A percentile compares a stretch with the other conserved stretches of the same genome.
These are phyloP conservation scores for Caenorhabditis wallacei DNA, from an alignment of 2,888 invertebrate species.

Conservation along the genomic window DNA sequence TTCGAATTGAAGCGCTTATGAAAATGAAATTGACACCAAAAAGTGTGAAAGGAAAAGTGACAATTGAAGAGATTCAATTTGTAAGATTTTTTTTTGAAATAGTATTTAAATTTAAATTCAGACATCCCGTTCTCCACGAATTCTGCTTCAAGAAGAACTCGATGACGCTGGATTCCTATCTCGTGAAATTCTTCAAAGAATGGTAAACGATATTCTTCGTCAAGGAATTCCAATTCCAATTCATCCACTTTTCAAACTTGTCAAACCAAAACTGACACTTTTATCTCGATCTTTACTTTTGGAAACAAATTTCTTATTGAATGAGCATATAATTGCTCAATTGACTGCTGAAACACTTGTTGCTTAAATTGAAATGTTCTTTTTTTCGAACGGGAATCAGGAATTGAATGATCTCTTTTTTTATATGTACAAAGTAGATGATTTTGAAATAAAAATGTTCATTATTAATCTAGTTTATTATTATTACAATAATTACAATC, in stretches of 20 bases:
- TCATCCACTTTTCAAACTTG: conserved; percentile 81
- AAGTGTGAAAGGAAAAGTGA: conserved; percentile 79
- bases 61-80: conserved; percentile 78
- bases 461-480: background rate
- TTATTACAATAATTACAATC: background rate
- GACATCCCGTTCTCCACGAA: conserved; percentile 78
- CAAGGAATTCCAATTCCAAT: conserved; percentile 82
- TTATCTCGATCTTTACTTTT: conserved; percentile 78
- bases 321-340: conserved; percentile 79
- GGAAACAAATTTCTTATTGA: conserved; percentile 80
- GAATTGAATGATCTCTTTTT: conserved; percentile 26
- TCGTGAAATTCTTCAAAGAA: conserved; percentile 78
- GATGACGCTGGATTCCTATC: conserved; percentile 81
- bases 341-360: conserved; percentile 73
- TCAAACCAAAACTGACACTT: conserved; percentile 80
- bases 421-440: conserved; percentile 31
- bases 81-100: conserved; percentile 55
- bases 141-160: conserved; percentile 80
- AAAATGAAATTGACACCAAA: conserved; percentile 79
- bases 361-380: conserved; percentile 22
- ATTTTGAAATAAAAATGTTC: conserved; percentile 13
- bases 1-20: conserved; percentile 79
- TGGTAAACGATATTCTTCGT: conserved; percentile 81
- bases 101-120: conserved; percentile 50
- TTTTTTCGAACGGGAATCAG: conserved; percentile 5